Evolutionary conservation across 1,140 invertebrate genomes (phyloP).

Genomic region (Octopus sinensis): DNA sequence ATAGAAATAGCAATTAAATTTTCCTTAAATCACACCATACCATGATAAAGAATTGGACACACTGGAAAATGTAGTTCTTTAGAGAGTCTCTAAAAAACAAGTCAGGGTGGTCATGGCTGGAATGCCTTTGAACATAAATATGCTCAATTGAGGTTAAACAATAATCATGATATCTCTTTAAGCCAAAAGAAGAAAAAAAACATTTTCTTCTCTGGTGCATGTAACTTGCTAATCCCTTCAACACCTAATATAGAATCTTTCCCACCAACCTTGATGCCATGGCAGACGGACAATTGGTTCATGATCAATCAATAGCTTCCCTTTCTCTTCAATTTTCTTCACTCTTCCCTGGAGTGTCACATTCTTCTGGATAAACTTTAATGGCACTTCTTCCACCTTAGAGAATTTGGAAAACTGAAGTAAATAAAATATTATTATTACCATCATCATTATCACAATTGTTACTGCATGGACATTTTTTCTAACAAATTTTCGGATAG

Average conservation of each 20-base stretch:
- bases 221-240: neutral
- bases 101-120: neutral
- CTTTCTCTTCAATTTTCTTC: slow-evolving; percentile 1
- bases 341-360: neutral
- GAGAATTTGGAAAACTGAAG: slow-evolving; percentile 3
- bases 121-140: neutral
- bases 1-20: no score
- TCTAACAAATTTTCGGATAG: no score
- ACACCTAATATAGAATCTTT: neutral
- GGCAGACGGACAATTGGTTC: neutral
- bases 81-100: no score
- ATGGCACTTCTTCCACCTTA: neutral
- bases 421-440: neutral
- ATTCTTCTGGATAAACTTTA: neutral
- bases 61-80: no score
- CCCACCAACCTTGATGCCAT: neutral
- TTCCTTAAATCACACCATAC: no score
- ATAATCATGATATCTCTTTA: neutral
- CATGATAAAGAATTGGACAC: no score
- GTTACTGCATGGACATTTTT: no score
- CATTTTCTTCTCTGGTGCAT: neutral
- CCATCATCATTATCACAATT: no score
- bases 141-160: neutral
- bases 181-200: neutral
- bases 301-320: neutral